Evolutionary conservation across 2,797 vertebrate species (phyloP), one percentile per base, ranked within the genome.

Genomic region (Chelidonichthys spinosus): DNA sequence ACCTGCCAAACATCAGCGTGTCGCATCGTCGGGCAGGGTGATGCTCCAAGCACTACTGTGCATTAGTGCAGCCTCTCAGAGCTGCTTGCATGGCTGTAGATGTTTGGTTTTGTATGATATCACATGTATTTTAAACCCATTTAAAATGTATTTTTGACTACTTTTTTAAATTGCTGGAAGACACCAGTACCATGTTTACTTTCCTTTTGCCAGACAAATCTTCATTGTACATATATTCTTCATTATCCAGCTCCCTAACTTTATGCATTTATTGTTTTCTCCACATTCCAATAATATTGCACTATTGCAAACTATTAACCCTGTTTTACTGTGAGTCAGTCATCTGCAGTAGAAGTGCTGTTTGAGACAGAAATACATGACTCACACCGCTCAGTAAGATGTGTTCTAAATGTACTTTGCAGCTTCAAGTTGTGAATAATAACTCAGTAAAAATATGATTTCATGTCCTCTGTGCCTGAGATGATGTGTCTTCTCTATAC

Each of bases 171-270:
- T 13, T 37, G 14, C 47, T 76, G 40, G 5, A 40, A 43, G 37
- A 71, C 17, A 42, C 17, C 56, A 53, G 36, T 18, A 42, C 6
- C 1, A 53, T 42, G 58, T 85, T 81, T 63, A 60, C 15, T 64
- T 74, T 63, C 4, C 62, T 73, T 85, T 11, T 84, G 73, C 50
- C 71, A 2, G 74, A 89, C 75, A 87, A 85, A 85, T 85, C 69
- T 65, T 59, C 32, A 18, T 3, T 85, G 72, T 87, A 63, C 47
- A 80, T 79, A 42, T 68, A 58, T 46, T 42, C 10, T 53, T 68
- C 1, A 54, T 66, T 60, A 35, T 81, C 15, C 14, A 44, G 56
- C 55, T 40, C 14, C 61, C 7, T 13, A 56, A 7, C 72, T 2
- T 67, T 83, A 50, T 65, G 67, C 65, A 52, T 82, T 73, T 63